Base-by-base conservation (phyloP, 1,140 invertebrate genomes). In the Andricus grossulariae region DNA sequence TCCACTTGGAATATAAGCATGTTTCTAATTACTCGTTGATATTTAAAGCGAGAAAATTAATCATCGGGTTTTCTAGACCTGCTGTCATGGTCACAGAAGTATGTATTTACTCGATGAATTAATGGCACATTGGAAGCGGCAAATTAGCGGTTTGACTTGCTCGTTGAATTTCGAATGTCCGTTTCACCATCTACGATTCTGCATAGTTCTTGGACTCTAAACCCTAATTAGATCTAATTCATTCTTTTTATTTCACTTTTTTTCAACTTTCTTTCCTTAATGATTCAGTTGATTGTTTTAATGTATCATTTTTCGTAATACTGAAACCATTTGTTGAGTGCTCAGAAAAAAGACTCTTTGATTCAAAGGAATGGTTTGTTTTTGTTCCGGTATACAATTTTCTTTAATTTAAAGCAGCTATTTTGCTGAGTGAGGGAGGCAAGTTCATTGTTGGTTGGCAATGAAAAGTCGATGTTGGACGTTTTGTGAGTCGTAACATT, bases 41-140 rank as follows among this genome's bases (percentile, higher is more conserved):
- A 66, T 66, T 66, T 66, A 66, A 66, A 66, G 21, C 60, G 25
- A 66, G 60, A 32, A 66, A 66, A 66, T 66, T 66, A 66, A 66
- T 66, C 60, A 66, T 66, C 60, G 21, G 39, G 60, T 66, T 45
- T 66, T 66, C 60, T 66, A 25, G 39, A 66, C 25, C 15, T 39
- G 60, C 25, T 66, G 13, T 7, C 21, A 66, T 66, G 60, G 39
- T 66, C 32, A 66, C 25, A 39, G 60, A 5, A 12, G 15, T 16
- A 25, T 32, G 60, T 66, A 32, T 66, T 66, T 66, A 66, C 60
- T 39, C 60, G 60, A 66, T 39, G 57, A 66, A 66, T 66, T 66
- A 66, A 66, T 66, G 60, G 25, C 60, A 66, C 25, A 39, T 45
- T 66, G 60, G 21, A 66, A 66, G 60, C 39, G 60, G 60, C 60